Evolutionary conservation across 2,113 vertebrate species (phyloP), one percentile per base, ranked within the genome.

Genomic region (Strigops habroptila): DNA sequence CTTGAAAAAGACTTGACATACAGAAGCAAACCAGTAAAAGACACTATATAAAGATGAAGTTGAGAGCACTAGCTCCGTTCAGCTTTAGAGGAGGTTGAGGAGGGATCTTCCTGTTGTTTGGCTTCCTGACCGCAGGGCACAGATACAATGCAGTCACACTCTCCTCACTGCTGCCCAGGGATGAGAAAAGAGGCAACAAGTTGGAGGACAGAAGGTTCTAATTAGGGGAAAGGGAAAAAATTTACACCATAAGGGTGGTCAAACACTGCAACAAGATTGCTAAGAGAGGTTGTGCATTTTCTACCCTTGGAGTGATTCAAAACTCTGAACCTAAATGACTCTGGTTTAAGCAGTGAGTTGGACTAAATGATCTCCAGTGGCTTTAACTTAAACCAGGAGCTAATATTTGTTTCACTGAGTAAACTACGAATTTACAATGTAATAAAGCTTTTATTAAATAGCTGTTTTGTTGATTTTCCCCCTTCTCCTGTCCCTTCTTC

Each of bases 111-210:
- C 15, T 27, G 4, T 14, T 21, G 23, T 48, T 80, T 44, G 64
- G 24, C 39, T 77, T 81, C 48, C 19, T 12, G 16, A 46, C 0
- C 0, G 8, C 16, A 87, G 1, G 4, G 16, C 30, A 89, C 17
- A 69, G 59, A 44, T 23, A 76, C 18, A 49, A 8, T 3, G 9
- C 39, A 81, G 49, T 13, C 68, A 70, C 21, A 62, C 21, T 59
- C 37, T 44, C 63, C 10, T 49, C 30, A 41, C 0, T 18, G 2
- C 33, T 2, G 7, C 4, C 8, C 15, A 71, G 3, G 3, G 21
- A 76, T 6, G 5, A 33, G 18, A 68, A 5, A 85, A 88, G n/a
- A 67, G 2, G 39, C 44, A 76, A 76, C 5, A 68, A 60, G 31
- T 2, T 49, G 18, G 28, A 90, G 90, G 31, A 53, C 22, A 57